Evolutionary conservation across 92 coral and sea anemone genomes (phyloP).

Genomic region (Siderastrea siderea): DNA sequence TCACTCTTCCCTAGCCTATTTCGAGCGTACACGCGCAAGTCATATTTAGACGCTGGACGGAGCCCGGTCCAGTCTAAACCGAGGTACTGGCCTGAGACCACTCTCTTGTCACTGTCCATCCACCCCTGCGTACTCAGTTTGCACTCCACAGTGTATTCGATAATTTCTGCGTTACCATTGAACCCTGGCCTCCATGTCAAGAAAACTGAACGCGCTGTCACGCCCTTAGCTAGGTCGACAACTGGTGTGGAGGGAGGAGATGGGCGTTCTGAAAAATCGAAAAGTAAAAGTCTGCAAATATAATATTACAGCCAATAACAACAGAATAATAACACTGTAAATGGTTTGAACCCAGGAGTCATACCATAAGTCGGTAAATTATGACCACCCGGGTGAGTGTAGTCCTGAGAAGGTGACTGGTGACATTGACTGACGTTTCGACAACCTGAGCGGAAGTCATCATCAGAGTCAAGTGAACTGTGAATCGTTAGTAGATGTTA

Average conservation of each 20-base stretch:
- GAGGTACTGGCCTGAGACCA: slow-evolving; percentile 46
- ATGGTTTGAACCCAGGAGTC: too few relatives aligned
- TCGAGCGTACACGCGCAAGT: slow-evolving; percentile 81
- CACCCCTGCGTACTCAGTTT: slow-evolving; percentile 62
- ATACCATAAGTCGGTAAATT: too few relatives aligned
- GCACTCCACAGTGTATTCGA: slow-evolving; percentile 71
- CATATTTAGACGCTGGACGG: slow-evolving; percentile 85
- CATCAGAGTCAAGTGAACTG: too few relatives aligned
- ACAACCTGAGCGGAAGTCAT: too few relatives aligned
- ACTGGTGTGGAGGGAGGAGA: slow-evolving; percentile 77
- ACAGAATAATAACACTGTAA: too few relatives aligned
- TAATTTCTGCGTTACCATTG: slow-evolving; percentile 85
- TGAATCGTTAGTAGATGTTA: too few relatives aligned
- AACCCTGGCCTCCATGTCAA: slow-evolving; percentile 81
- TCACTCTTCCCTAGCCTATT: slow-evolving; percentile 86
- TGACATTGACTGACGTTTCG: background rate
- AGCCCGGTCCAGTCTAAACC: slow-evolving; percentile 66
- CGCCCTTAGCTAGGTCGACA: slow-evolving; percentile 3
- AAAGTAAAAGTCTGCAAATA: background rate
- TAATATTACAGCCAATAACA: background rate
- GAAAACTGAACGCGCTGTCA: slow-evolving; percentile 75
- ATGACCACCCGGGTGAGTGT: too few relatives aligned
- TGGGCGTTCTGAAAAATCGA: slow-evolving; percentile 75
- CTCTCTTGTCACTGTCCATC: slow-evolving; percentile 13
- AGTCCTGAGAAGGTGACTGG: background rate